Base-by-base conservation (phyloP, 2,888 invertebrate species). In the Clusia tigrina region DNA sequence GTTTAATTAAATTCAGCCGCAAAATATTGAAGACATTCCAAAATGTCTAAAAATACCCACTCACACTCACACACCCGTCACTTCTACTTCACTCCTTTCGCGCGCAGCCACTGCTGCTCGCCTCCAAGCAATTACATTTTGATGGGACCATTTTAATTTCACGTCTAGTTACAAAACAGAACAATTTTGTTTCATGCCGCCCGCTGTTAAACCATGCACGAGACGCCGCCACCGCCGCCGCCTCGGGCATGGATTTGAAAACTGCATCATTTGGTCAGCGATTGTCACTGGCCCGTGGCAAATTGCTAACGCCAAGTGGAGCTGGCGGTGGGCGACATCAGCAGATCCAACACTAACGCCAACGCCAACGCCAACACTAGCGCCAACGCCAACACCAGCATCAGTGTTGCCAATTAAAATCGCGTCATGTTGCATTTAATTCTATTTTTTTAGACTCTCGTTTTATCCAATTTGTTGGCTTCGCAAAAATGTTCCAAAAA, bases 221-320 rank as follows among this genome's bases (percentile, higher is more conserved):
- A n/a, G n/a, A n/a, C n/a, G n/a, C n/a, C n/a, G 32, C 32, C 6
- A 32, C 12, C 32, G 32, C 32, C 12, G 12, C 6, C 22, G 22
- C 18, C 5, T n/a, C 52, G 22, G 38, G 25, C 51, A 26, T 18
- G 38, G 17, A 1, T 3, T 12, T 55, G 22, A 42, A 42, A n/a
- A 42, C 24, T 32, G 22, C 42, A 54, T 54, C 61, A 51, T 56
- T 62, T 62, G 62, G 62, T 58, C 58, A 62, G 26, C 54, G 58
- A 22, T 10, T 17, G n/a, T 32, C 32, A 37, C 15, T 58, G 58
- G 58, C 37, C 52, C 58, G 52, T 37, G 37, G 24, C 26, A 20
- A 17, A 25, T 42, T 24, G 17, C 24, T 20, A 48, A 48, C 48
- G 48, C 48, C 20, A 18, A 9, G 26, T 52, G 22, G 15, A 54